Percentiles rank a stretch among this genome's conserved stretches.
Evolutionary conservation across 2,888 invertebrate species (phyloP).

Genomic region (Dasypogon diadema): DNA sequence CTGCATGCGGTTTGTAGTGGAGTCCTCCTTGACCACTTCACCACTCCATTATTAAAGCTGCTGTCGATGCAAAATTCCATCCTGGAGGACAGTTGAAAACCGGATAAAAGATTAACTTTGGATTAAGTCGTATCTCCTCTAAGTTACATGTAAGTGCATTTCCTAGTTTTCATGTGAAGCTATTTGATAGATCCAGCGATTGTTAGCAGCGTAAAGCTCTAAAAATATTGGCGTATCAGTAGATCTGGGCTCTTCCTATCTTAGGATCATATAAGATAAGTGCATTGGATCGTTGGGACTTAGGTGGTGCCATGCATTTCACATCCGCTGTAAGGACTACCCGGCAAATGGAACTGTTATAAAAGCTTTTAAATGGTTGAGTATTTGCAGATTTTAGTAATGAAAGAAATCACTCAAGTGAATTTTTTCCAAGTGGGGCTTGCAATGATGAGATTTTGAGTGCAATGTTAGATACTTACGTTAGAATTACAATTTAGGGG

Average conservation of each 20-base stretch:
- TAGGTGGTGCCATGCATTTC: neutral
- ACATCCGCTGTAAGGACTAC: no score
- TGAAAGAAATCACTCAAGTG: constrained; percentile 38
- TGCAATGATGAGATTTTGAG: constrained; percentile 6
- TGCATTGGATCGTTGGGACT: neutral
- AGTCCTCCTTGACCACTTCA: neutral
- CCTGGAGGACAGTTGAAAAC: constrained; percentile 24
- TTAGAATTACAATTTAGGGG: no score
- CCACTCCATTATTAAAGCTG: neutral
- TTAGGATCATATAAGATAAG: constrained; percentile 6
- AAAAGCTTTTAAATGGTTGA: constrained; percentile 35
- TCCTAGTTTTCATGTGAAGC: constrained; percentile 35
- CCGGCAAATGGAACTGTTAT: neutral
- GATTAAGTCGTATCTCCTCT: constrained; percentile 37
- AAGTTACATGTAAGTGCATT: constrained; percentile 47
- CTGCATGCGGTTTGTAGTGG: neutral
- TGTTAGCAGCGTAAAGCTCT: no score
- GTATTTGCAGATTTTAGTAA: constrained; percentile 37
- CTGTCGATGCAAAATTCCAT: neutral
- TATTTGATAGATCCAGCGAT: neutral
- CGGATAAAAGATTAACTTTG: constrained; percentile 47
- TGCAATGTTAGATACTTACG: no score
- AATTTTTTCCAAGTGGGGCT: neutral
- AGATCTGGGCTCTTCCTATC: neutral
- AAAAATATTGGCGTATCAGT: neutral